Evolutionary conservation across 2,797 vertebrate species (phyloP).

Genomic region (Melanotaenia nigrans): DNA sequence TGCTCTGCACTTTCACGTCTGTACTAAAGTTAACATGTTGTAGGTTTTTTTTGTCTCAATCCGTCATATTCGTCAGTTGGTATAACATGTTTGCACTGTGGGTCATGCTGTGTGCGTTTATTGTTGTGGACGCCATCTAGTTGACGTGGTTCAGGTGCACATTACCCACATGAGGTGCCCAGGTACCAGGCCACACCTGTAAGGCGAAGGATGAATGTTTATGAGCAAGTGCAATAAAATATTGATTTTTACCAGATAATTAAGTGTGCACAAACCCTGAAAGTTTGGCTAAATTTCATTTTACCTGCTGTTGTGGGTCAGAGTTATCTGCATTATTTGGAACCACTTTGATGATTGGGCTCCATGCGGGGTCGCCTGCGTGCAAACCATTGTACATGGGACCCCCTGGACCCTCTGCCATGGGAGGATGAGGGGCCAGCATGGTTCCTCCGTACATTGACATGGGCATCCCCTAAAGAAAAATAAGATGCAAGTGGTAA

Average conservation of each 20-base stretch:
- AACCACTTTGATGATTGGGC: slow-evolving; percentile 98
- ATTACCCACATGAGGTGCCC: slow-evolving; percentile 98
- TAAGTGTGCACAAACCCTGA: neutral
- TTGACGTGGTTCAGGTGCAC: slow-evolving; percentile 99
- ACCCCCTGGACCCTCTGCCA: slow-evolving; percentile 93
- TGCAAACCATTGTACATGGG: slow-evolving; percentile 97
- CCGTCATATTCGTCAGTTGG: slow-evolving; percentile 72
- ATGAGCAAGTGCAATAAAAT: neutral
- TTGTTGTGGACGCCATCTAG: slow-evolving; percentile 84
- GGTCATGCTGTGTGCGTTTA: slow-evolving; percentile 79
- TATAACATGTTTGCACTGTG: slow-evolving; percentile 71
- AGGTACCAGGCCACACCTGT: slow-evolving; percentile 99
- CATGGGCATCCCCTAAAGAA: slow-evolving; percentile 91
- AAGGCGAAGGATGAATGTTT: slow-evolving; percentile 24
- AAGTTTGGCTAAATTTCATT: neutral
- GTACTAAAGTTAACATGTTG: slow-evolving; percentile 81
- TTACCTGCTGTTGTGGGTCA: slow-evolving; percentile 97
- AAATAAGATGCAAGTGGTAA: neutral
- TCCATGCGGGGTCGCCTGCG: slow-evolving; percentile 96
- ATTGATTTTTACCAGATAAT: neutral
- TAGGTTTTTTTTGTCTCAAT: slow-evolving; percentile 69
- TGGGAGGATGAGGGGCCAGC: slow-evolving; percentile 93
- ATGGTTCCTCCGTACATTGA: slow-evolving; percentile 98
- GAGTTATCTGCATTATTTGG: slow-evolving; percentile 95
- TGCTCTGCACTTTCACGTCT: slow-evolving; percentile 78